Base-by-base conservation (phyloP, 2,888 invertebrate genomes). In the Cephalotes varians region DNA sequence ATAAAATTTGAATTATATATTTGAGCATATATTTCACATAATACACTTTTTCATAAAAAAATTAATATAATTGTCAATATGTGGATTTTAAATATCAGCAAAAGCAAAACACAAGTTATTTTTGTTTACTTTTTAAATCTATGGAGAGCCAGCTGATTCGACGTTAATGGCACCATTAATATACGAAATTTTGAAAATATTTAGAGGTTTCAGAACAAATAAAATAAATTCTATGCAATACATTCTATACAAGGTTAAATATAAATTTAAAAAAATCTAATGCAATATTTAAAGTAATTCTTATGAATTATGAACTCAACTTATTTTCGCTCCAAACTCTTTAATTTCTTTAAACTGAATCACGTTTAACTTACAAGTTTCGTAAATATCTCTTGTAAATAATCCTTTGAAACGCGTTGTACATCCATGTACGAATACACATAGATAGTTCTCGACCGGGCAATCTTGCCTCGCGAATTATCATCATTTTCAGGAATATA, bases 401-500 rank as follows among this genome's bases (percentile, higher is more conserved):
- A 28, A 21, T 47, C 28, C 25, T 84, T 77, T 82, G 72, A 72
- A 84, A 77, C 82, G 51, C 54, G 25, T 54, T 84, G 72, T 82
- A 86, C 60, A 73, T 37, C 58, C 80, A 81, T 15, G 65, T 74
- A 56, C 37, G 73, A 40, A 54, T 69, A 81, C 60, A 87, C 82
- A 82, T 84, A 88, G 74, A 84, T 56, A 58, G 85, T 83, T 65
- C 71, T 58, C 71, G 81, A 87, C 85, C 76, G 85, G 81, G 79
- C 84, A 87, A 74, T 84, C 85, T 88, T 88, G 88, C 83, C 74
- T 65, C 72, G 73, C 81, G 51, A n/a, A 89, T 86, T 86, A n/a
- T n/a, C n/a, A 86, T 87, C 82, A 81, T 83, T 88, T 87, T 82
- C 86, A 87, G 76, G 84, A 87, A 88, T 87, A 88, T 87, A 86